Percentiles rank a stretch among this genome's conserved stretches.
phyloP scores from a whole-genome alignment of 1,140 invertebrate species.

The Drosophila athabasca region DNA sequence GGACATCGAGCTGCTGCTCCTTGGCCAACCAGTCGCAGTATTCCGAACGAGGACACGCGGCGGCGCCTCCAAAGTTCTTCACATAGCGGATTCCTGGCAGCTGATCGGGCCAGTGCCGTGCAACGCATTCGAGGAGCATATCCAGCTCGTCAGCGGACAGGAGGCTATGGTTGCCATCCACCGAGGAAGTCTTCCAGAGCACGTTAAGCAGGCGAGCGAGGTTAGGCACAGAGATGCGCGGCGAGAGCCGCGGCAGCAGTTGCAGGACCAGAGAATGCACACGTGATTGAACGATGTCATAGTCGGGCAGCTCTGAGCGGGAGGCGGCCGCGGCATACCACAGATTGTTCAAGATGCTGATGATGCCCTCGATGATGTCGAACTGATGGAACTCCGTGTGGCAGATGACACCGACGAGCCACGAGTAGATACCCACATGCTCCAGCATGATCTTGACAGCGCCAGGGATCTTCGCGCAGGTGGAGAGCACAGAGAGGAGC shows the following conservation, averaged over 20 bases:
- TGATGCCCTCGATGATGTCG: conserved; percentile 78
- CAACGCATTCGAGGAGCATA: conserved; percentile 59
- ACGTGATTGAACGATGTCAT: conserved; percentile 52
- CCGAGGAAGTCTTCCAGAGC: conserved; percentile 59
- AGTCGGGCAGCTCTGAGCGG: conserved; percentile 58
- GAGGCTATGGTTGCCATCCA: conserved; percentile 38
- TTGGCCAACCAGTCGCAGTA: conserved; percentile 60
- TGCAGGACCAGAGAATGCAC: conserved; percentile 62
- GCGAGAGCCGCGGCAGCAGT: conserved; percentile 62
- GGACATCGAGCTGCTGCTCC: conserved; percentile 53
- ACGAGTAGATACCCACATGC: conserved; percentile 87
- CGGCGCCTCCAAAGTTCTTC: conserved; percentile 60
- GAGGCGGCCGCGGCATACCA: conserved; percentile 73
- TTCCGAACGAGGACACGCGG: conserved; percentile 38
- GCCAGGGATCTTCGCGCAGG: conserved; percentile 86
- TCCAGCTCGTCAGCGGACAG: conserved; percentile 50
- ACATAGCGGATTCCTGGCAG: conserved; percentile 54
- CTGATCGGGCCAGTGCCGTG: conserved; percentile 61
- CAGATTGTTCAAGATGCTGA: conserved; percentile 78
- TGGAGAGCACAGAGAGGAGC: conserved; percentile 87
- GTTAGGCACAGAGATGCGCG: conserved; percentile 54
- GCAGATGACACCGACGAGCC: conserved; percentile 84
- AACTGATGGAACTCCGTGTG: conserved; percentile 79
- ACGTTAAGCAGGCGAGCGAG: conserved; percentile 72
- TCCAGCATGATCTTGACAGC: conserved; percentile 86